phyloP scores from a whole-genome alignment of 2,797 vertebrate species.

The Amblyraja radiata region DNA sequence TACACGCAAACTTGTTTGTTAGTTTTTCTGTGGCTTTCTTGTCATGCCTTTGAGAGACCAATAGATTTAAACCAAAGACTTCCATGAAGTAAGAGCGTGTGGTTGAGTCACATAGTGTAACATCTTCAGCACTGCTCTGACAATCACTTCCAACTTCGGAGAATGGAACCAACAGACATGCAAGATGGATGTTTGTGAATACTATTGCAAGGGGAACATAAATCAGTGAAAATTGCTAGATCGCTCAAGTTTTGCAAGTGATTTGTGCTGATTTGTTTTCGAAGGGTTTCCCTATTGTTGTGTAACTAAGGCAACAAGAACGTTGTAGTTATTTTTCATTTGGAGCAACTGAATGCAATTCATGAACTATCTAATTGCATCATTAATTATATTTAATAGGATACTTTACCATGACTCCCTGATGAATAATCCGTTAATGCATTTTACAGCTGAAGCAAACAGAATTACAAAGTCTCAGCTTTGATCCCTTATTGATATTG shows the following conservation, averaged over 20 bases:
- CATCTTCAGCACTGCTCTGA: not conserved
- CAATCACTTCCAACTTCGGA: not conserved
- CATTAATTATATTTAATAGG: not conserved
- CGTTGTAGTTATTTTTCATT: not conserved
- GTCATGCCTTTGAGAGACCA: not conserved
- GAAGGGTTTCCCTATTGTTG: not conserved
- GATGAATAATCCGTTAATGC: not conserved
- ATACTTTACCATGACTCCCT: too few relatives aligned
- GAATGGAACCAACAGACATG: not conserved
- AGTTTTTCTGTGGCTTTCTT: not conserved
- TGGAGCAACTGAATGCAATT: not conserved
- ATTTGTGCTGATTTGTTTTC: not conserved
- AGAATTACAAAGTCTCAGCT: not conserved
- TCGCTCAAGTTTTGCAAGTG: not conserved
- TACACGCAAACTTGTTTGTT: not conserved
- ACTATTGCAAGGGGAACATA: not conserved
- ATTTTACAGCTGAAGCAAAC: not conserved
- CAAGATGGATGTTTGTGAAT: not conserved
- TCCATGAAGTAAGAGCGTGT: not conserved
- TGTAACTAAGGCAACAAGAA: not conserved
- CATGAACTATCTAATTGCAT: not conserved
- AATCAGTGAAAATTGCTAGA: not conserved
- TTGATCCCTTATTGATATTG: not conserved
- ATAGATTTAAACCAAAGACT: conserved; percentile 19
- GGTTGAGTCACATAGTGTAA: not conserved